phyloP scores from a whole-genome alignment of 1,140 invertebrate genomes.

The Monochamus saltuarius region DNA sequence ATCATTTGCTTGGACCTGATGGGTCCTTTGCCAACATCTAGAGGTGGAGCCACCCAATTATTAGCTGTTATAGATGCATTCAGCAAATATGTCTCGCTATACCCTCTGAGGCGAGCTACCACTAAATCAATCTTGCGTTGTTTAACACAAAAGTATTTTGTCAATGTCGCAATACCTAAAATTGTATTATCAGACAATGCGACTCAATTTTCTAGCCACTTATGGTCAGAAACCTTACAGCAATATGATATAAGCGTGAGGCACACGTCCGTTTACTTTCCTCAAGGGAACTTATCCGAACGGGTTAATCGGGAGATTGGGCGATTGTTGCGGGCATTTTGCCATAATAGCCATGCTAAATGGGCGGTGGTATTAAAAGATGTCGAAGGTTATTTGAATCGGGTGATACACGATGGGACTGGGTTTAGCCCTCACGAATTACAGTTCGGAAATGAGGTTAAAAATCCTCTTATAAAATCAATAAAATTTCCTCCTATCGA shows the following conservation, averaged over 20 bases:
- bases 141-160: constrained; percentile 2
- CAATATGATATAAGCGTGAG: neutral
- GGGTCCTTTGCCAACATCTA: too few relatives aligned
- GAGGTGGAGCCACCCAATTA: neutral
- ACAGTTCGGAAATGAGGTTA: neutral
- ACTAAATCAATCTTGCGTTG: neutral
- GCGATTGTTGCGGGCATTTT: constrained; percentile 11
- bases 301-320: constrained; percentile 9
- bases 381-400: constrained; percentile 5
- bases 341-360: constrained; percentile 6
- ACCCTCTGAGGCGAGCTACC: constrained; percentile 2
- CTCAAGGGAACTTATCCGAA: constrained; percentile 7
- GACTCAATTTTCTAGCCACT: constrained; percentile 6
- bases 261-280: constrained; percentile 13
- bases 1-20: too few relatives aligned
- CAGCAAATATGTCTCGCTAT: constrained; percentile 5
- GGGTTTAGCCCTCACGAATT: neutral
- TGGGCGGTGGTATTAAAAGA: constrained; percentile 1
- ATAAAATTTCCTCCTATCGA: neutral
- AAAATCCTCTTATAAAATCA: neutral
- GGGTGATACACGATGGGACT: neutral
- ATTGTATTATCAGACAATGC: constrained; percentile 8
- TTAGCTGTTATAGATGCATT: constrained; percentile 10
- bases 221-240: neutral
- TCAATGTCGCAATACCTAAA: neutral